Conservation (phyloP, 1,140 invertebrate species). For the Mylabris phalerata region DNA sequence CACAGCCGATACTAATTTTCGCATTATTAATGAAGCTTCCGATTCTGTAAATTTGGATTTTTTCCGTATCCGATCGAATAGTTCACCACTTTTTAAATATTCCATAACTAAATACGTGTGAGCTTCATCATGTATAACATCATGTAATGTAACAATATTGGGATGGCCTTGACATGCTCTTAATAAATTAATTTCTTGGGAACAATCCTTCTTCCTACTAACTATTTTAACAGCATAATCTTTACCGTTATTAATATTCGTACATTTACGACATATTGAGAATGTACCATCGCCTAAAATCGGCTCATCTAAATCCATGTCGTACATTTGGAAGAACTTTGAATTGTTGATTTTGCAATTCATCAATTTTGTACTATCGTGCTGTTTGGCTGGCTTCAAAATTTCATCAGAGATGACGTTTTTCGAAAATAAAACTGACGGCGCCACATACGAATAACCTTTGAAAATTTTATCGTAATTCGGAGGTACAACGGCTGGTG, state of each 20-base stretch:
- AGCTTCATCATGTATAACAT: slow-evolving; percentile 73
- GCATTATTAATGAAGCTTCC: slow-evolving; percentile 63
- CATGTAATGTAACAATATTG: slow-evolving; percentile 79
- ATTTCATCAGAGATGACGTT: slow-evolving; percentile 66
- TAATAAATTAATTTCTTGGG: slow-evolving; percentile 70
- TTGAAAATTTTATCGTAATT: slow-evolving; percentile 85
- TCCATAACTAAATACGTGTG: slow-evolving; percentile 85
- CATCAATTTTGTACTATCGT: slow-evolving; percentile 37
- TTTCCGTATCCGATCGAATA: slow-evolving; percentile 61
- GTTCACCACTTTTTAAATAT: slow-evolving; percentile 77
- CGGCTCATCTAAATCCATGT: slow-evolving; percentile 59
- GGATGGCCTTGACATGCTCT: slow-evolving; percentile 77
- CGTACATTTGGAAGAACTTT: slow-evolving; percentile 79
- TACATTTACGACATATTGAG: slow-evolving; percentile 79
- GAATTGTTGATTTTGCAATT: slow-evolving; percentile 58
- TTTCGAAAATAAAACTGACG: slow-evolving; percentile 81
- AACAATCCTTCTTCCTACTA: slow-evolving; percentile 66
- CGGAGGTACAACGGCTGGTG: slow-evolving; percentile 78
- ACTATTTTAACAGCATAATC: slow-evolving; percentile 90
- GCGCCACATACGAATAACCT: slow-evolving; percentile 91
- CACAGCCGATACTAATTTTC: slow-evolving; percentile 73
- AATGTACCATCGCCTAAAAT: slow-evolving; percentile 84
- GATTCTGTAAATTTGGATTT: slow-evolving; percentile 62
- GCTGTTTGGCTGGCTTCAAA: slow-evolving; percentile 32
- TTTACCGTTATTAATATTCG: slow-evolving; percentile 62